Evolutionary conservation across 2,797 vertebrate genomes (phyloP), one percentile per base, ranked within the genome.

Genomic region (Eulemur rubriventer): DNA sequence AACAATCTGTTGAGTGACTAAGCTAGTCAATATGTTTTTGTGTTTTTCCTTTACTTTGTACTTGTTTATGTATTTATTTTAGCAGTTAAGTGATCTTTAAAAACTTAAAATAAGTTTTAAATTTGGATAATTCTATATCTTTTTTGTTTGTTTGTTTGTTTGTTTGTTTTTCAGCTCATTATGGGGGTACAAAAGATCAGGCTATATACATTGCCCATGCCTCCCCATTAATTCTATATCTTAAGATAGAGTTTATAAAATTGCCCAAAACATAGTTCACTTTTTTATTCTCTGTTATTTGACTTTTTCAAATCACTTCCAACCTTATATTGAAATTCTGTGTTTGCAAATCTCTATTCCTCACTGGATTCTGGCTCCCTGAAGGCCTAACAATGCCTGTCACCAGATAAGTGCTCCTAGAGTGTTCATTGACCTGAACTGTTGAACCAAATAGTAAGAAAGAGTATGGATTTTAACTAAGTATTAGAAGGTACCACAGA

Each of bases 41-140:
- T 46, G 46, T n/a, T 79, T 38, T 26, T 30, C 18, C 67, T 94
- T 94, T 67, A 52, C 63, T 80, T 87, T 81, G 38, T 55, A 76
- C 14, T 91, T 63, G 1, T 65, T 91, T 57, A n/a, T 46, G 61
- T 72, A 79, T 61, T 72, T 91, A 57, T 76, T 91, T 84, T 79
- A 57, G 26, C 43, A 55, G 85, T 80, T 82, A 87, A 89, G 35
- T 80, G 46, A 92, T 70, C 65, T 93, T 96, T 86, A 55, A 78
- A 72, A 89, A 13, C 24, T 76, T 93, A 78, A 65, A 69, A 52
- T 82, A 43, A n/a, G 57, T 59, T 96, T 95, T 41, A 91, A 92
- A 92, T 55, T 82, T 70, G 43, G 26, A 8, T 28, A 61, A 61
- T 41, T 84, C 59, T 76, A 10, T 41, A 43, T 82, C 76, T 89